phyloP scores from a whole-genome alignment of 2,797 vertebrate genomes.

The Acanthurus tractus region DNA sequence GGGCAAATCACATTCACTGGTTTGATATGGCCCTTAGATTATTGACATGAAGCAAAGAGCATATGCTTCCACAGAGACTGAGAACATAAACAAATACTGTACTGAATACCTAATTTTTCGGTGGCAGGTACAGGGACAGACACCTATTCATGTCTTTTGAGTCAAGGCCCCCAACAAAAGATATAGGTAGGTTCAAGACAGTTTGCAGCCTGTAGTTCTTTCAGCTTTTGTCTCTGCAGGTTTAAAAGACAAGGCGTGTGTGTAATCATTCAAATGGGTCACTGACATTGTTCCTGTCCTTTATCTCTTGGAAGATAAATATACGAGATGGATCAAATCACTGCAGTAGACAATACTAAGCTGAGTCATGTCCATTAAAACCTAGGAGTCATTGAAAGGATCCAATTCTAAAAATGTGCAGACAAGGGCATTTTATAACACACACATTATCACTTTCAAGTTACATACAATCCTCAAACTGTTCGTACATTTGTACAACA shows the following conservation, averaged over 20 bases:
- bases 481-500: not conserved
- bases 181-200: not conserved
- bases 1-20: slow-evolving; percentile 1
- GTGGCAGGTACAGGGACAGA: not conserved
- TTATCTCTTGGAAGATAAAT: not conserved
- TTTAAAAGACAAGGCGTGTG: slow-evolving; percentile 12
- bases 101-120: not conserved
- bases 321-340: not conserved
- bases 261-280: slow-evolving; percentile 7
- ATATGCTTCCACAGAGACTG: not conserved
- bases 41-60: not conserved
- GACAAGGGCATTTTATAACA: slow-evolving; percentile 2
- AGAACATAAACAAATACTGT: not conserved
- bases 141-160: not conserved
- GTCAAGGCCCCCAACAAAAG: not conserved
- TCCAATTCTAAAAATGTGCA: slow-evolving; percentile 8
- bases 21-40: not conserved
- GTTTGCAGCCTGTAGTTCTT: not conserved
- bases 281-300: slow-evolving; percentile 1
- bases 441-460: not conserved
- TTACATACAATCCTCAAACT: not conserved
- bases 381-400: not conserved
- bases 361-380: slow-evolving; percentile 14
- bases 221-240: not conserved
- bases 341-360: not conserved